Conservation (phyloP, 2,797 vertebrate species). For the Leptodactylus fallax region DNA sequence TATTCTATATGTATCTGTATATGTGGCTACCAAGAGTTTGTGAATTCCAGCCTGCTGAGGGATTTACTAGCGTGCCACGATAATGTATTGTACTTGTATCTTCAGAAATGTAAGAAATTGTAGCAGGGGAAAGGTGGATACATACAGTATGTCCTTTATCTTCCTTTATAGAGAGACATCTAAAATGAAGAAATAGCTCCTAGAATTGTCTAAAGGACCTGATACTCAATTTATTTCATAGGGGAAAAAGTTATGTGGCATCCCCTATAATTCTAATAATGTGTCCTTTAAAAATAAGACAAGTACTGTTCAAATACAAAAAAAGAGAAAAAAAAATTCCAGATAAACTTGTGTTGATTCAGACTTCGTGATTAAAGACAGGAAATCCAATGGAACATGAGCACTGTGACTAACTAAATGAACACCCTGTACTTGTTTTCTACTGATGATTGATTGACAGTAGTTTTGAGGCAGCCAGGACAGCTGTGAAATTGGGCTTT, state of each 20-base stretch:
- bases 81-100: too few relatives aligned
- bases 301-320: background rate
- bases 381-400: conserved; percentile 42
- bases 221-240: too few relatives aligned
- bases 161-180: background rate
- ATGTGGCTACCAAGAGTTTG: too few relatives aligned
- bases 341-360: background rate
- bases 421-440: conserved; percentile 45
- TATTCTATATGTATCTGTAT: too few relatives aligned
- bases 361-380: background rate
- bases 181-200: background rate
- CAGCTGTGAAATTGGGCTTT: conserved; percentile 24
- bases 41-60: too few relatives aligned
- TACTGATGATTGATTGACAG: conserved; percentile 48
- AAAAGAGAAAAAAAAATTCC: background rate
- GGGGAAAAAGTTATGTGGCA: background rate
- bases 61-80: too few relatives aligned
- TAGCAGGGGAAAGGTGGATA: too few relatives aligned
- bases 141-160: background rate
- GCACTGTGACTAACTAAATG: conserved; percentile 40
- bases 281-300: background rate
- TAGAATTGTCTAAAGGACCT: too few relatives aligned
- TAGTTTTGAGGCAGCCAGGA: conserved; percentile 12
- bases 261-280: background rate
- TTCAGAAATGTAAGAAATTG: too few relatives aligned